Conservation (phyloP, 1,140 invertebrate genomes). For the Diorhabda sublineata region DNA sequence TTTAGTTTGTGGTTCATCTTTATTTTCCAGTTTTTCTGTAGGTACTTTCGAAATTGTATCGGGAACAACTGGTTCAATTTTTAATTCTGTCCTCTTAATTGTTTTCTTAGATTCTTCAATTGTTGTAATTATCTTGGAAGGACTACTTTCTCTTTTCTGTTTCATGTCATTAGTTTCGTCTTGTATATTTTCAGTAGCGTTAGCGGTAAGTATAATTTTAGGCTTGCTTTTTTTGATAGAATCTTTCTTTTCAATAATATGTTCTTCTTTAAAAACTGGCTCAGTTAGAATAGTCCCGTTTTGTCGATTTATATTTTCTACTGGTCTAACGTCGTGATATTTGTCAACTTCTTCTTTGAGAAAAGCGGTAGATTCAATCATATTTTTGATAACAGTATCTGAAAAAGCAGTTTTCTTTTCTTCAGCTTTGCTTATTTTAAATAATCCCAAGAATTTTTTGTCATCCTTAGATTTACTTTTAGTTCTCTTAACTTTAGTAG, state of each 20-base stretch:
- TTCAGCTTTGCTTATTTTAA: conserved; percentile 21
- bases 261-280: not conserved
- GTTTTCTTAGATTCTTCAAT: not conserved
- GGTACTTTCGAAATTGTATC: not conserved
- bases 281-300: not conserved
- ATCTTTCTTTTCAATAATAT: conserved; percentile 1
- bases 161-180: conserved; percentile 17
- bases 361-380: conserved; percentile 24
- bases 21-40: not conserved
- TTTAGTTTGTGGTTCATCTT: not conserved
- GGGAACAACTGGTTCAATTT: not conserved
- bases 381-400: conserved; percentile 15
- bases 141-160: not conserved
- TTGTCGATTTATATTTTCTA: not conserved
- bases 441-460: conserved; percentile 23
- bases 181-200: conserved; percentile 15
- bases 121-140: not conserved
- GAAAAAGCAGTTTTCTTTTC: conserved; percentile 11
- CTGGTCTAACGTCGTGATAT: conserved; percentile 28
- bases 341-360: conserved; percentile 29
- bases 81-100: conserved; percentile 11
- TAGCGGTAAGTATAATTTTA: not conserved
- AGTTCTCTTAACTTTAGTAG: conserved; percentile 28
- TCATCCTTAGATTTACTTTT: conserved; percentile 18
- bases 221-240: not conserved